phyloP scores from a whole-genome alignment of 2,113 vertebrate genomes.

The Cariama cristata region DNA sequence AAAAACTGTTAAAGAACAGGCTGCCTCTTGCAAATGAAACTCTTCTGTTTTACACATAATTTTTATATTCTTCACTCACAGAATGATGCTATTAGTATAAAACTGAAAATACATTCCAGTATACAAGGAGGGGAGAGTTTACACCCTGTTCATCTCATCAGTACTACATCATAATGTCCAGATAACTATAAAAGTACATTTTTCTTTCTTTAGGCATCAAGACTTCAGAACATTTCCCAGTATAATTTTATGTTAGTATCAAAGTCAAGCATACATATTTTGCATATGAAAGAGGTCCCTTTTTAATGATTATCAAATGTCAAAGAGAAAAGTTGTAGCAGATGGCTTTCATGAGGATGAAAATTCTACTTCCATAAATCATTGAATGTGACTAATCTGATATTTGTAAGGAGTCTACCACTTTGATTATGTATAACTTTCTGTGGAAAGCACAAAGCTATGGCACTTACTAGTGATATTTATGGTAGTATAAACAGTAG shows the following conservation, averaged over 20 bases:
- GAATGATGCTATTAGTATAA: background rate
- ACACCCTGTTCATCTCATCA: background rate
- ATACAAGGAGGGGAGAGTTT: background rate
- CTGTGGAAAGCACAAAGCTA: background rate
- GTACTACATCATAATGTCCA: background rate
- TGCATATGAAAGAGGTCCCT: background rate
- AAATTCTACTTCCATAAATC: background rate
- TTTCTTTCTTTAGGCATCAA: background rate
- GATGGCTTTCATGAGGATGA: background rate
- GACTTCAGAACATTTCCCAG: background rate
- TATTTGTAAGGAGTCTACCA: background rate
- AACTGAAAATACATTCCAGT: background rate
- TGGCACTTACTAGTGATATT: background rate
- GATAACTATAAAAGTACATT: background rate
- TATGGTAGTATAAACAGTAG: background rate
- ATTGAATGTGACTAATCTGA: background rate
- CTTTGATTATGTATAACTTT: background rate
- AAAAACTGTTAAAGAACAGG: background rate
- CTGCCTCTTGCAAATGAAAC: background rate
- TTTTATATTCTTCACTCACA: background rate
- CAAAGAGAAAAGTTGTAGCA: background rate
- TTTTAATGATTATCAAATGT: background rate
- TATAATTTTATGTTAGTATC: background rate
- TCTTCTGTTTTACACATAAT: background rate
- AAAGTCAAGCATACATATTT: background rate